Evolutionary conservation across 2,888 invertebrate species (phyloP).

Genomic region (Chydorus sphaericus): DNA sequence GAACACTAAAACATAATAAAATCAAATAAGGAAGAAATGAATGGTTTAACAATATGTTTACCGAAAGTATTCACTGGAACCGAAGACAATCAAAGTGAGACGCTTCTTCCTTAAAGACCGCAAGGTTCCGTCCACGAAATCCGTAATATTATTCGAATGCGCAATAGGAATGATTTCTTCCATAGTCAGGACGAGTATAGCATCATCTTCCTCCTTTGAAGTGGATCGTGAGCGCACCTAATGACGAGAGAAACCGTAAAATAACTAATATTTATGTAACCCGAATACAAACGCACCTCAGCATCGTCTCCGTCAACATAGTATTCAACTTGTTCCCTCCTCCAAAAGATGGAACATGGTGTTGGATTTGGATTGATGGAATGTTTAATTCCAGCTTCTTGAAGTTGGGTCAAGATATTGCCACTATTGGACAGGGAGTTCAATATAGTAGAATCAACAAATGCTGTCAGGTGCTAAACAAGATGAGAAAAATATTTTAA

Average conservation of each 20-base stretch:
- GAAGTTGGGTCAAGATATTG: constrained; percentile 21
- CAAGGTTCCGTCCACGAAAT: constrained; percentile 20
- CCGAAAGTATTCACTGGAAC: constrained; percentile 34
- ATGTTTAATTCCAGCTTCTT: constrained; percentile 20
- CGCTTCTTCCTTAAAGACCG: constrained; percentile 21
- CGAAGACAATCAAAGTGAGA: constrained; percentile 33
- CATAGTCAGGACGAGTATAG: constrained; percentile 17
- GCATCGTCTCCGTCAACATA: constrained; percentile 15
- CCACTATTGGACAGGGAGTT: constrained; percentile 26
- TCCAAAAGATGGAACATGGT: constrained; percentile 22
- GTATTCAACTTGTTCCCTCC: constrained; percentile 16
- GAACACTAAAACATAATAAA: not conserved
- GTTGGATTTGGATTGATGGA: constrained; percentile 18
- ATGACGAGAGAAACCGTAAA: not conserved
- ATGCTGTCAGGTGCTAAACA: constrained; percentile 32
- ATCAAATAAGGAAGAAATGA: not conserved
- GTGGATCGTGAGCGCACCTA: constrained; percentile 4
- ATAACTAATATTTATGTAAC: not conserved
- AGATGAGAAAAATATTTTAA: constrained; percentile 14
- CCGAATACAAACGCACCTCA: constrained; percentile 7
- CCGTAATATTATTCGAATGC: constrained; percentile 15
- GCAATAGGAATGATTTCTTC: constrained; percentile 15
- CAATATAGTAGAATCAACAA: constrained; percentile 30
- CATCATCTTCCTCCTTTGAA: constrained; percentile 17
- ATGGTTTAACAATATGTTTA: constrained; percentile 23